phyloP scores from a whole-genome alignment of 2,113 vertebrate species.

The Caretta caretta region DNA sequence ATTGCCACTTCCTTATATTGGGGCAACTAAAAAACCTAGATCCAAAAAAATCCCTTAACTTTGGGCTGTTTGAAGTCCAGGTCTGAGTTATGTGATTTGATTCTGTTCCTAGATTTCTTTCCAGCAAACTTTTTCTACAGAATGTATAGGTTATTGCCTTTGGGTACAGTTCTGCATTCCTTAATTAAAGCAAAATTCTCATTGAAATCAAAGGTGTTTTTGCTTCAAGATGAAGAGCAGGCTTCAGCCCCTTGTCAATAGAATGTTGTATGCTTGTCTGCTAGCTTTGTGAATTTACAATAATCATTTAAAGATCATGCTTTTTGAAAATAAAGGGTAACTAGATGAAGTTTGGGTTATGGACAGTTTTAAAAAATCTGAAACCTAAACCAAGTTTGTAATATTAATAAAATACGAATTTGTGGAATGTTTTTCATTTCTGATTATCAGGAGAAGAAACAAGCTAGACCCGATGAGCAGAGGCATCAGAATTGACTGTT shows the following conservation, averaged over 20 bases:
- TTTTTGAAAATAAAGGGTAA: not conserved
- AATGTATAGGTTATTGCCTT: fast-evolving
- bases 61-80: not conserved
- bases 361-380: not conserved
- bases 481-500: not conserved
- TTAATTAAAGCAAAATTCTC: not conserved
- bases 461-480: not conserved
- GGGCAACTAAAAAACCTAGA: not conserved
- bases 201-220: not conserved
- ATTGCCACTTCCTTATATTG: not conserved
- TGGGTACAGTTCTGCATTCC: not conserved
- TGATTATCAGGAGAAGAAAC: not conserved
- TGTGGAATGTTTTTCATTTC: slow-evolving; percentile 1
- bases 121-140: not conserved
- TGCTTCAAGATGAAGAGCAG: not conserved
- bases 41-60: not conserved
- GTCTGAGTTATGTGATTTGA: not conserved
- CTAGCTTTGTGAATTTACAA: not conserved
- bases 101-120: not conserved
- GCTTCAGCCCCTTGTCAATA: not conserved
- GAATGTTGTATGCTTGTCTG: not conserved
- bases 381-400: not conserved
- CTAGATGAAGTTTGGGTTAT: not conserved
- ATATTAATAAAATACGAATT: not conserved
- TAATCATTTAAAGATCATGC: not conserved